Evolutionary conservation across 2,113 vertebrate species (phyloP), one percentile per base, ranked within the genome.

Genomic region (Capreolus pygargus): DNA sequence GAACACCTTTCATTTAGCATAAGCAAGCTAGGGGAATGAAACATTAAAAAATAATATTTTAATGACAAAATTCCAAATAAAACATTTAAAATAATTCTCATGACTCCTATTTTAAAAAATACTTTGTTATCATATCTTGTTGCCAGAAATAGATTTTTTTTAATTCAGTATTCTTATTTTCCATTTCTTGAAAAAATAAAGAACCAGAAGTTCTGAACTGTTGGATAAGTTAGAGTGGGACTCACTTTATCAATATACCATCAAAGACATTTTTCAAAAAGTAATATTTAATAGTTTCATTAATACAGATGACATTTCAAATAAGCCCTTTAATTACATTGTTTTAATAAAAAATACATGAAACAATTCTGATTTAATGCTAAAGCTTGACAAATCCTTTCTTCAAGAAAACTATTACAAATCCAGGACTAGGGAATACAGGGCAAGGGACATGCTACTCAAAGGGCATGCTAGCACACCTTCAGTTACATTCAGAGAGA

Each of bases 311-410:
- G 17, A 0, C 12, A 95, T 88, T 96, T 97, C 61, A n/a, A 76
- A 70, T 74, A 89, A 12, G 33, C 15, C 33, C 21, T 89, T 94
- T 95, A 96, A 94, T 74, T 81, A 84, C 28, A 84, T 91, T 78
- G 14, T 83, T 98, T 97, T 55, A 74, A 86, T 93, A 47, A 76
- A 94, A 95, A 83, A 61, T 84, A 61, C 79, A 96, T 67, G n/a
- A 60, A 93, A 61, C 8, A 54, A 45, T 64, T 14, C 3, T 74
- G 11, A 79, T 67, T 91, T 85, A 74, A 89, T 55, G 92, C 39
- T 55, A 47, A 89, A 93, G 45, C 70, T 82, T 86, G 58, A 85
- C 45, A 78, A 86, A 47, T 95, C 58, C 9, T 30, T 93, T 92
- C 96, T 90, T 93, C 39, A 27, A 87, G 27, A 70, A 60, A 85